phyloP scores from a whole-genome alignment of 2,797 vertebrate species.

The Chaunax sp. region DNA sequence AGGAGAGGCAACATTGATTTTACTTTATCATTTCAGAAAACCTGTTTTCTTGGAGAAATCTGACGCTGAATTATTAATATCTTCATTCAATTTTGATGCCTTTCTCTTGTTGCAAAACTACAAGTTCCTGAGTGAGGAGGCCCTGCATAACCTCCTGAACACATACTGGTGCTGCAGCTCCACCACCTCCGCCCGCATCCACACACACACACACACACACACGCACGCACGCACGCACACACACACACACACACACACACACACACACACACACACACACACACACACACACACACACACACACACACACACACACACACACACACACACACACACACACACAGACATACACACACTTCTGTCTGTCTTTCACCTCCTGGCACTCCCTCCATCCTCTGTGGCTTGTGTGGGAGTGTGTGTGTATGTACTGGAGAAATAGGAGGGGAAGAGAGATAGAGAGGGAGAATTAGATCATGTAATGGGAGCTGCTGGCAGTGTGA shows the following conservation, averaged over 20 bases:
- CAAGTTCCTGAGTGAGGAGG: slow-evolving; percentile 74
- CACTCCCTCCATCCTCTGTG: slow-evolving; percentile 68
- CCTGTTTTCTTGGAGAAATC: slow-evolving; percentile 81
- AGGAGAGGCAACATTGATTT: slow-evolving; percentile 79
- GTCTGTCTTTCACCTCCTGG: slow-evolving; percentile 67
- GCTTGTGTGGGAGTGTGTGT: slow-evolving; percentile 60
- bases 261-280: too few relatives aligned
- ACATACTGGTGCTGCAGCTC: slow-evolving; percentile 41
- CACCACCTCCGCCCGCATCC: slow-evolving; percentile 43
- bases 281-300: slow-evolving; percentile 26
- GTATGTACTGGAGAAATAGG: slow-evolving; percentile 61
- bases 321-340: slow-evolving; percentile 25
- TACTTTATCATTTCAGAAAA: slow-evolving; percentile 79
- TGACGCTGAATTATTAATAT: slow-evolving; percentile 85
- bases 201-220: slow-evolving; percentile 24
- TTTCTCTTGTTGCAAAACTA: slow-evolving; percentile 77
- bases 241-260: slow-evolving; percentile 24
- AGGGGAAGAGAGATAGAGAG: slow-evolving; percentile 61
- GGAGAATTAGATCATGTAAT: slow-evolving; percentile 86
- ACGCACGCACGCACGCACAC: slow-evolving; percentile 26
- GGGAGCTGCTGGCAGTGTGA: slow-evolving; percentile 81
- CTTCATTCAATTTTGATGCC: slow-evolving; percentile 86
- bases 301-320: slow-evolving; percentile 26
- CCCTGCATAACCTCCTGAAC: slow-evolving; percentile 54
- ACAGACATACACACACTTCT: slow-evolving; percentile 31